A percentile compares a stretch with the other conserved stretches of the same genome.
Evolutionary conservation across 2,113 vertebrate genomes (phyloP).

Genomic region (Atrichornis clamosus): DNA sequence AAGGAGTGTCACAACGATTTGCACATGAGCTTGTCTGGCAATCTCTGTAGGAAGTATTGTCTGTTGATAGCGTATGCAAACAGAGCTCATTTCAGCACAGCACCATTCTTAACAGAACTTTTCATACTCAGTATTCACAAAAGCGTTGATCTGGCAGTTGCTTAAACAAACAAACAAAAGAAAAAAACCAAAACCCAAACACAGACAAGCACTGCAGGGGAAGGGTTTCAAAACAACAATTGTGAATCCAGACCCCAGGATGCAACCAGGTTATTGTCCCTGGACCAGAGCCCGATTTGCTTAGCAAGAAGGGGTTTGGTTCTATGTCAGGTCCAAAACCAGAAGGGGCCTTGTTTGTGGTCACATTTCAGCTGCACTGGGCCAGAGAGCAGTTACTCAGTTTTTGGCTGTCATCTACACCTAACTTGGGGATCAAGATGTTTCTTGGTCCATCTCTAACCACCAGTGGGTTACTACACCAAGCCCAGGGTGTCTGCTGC

Average conservation of each 20-base stretch:
- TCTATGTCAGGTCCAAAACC: not conserved
- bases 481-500: not conserved
- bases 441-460: not conserved
- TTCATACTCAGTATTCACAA: not conserved
- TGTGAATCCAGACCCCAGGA: not conserved
- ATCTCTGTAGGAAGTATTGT: not conserved
- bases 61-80: not conserved
- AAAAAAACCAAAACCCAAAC: not conserved
- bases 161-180: not conserved
- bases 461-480: not conserved
- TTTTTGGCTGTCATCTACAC: not conserved
- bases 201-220: not conserved
- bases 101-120: not conserved
- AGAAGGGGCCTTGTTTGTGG: not conserved
- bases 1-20: not conserved
- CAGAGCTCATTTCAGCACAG: constrained; percentile 21
- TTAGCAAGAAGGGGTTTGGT: not conserved
- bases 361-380: not conserved
- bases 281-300: not conserved
- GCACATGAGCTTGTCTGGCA: not conserved
- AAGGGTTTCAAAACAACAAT: not conserved
- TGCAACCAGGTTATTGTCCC: not conserved
- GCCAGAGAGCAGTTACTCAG: not conserved
- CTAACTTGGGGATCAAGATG: not conserved
- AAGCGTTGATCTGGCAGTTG: not conserved